Conservation (phyloP, 2,797 vertebrate species). For the Triplophysa yarkandensis region DNA sequence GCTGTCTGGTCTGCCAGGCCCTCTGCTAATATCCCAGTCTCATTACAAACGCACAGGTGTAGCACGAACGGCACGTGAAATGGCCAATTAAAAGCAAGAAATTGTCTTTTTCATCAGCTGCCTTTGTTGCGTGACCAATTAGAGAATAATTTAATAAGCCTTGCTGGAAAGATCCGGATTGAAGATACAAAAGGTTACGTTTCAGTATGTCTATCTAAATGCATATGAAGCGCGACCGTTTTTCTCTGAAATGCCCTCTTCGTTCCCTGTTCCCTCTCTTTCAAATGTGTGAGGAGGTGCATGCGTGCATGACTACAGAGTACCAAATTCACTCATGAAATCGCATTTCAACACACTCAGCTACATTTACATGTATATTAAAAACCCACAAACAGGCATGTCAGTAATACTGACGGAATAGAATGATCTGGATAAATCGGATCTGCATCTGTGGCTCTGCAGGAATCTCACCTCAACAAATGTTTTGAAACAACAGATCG, state of each 20-base stretch:
- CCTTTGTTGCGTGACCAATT: conserved; percentile 90
- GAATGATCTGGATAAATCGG: conserved; percentile 39
- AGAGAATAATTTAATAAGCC: conserved; percentile 92
- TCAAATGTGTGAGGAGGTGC: conserved; percentile 41
- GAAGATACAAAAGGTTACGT: conserved; percentile 89
- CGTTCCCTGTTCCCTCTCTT: conserved; percentile 32
- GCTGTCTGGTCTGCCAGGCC: conserved; percentile 85
- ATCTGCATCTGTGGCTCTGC: conserved; percentile 39
- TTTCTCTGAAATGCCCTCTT: conserved; percentile 45
- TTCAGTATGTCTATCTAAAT: conserved; percentile 77
- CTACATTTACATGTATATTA: conserved; percentile 59
- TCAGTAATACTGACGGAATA: conserved; percentile 42
- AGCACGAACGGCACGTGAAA: conserved; percentile 85
- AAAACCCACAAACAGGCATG: conserved; percentile 55
- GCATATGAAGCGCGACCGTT: conserved; percentile 69
- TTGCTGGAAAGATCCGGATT: conserved; percentile 84
- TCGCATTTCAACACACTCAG: conserved; percentile 53
- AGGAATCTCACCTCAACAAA: conserved; percentile 28
- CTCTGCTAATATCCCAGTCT: conserved; percentile 87
- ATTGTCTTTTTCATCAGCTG: conserved; percentile 90
- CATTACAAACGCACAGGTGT: conserved; percentile 93
- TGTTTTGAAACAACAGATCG: conserved; percentile 18
- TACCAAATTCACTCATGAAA: conserved; percentile 56
- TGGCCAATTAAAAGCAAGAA: conserved; percentile 93
- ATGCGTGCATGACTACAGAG: conserved; percentile 41